Base-by-base conservation (phyloP, 2,888 invertebrate genomes). In the Clanis bilineata region DNA sequence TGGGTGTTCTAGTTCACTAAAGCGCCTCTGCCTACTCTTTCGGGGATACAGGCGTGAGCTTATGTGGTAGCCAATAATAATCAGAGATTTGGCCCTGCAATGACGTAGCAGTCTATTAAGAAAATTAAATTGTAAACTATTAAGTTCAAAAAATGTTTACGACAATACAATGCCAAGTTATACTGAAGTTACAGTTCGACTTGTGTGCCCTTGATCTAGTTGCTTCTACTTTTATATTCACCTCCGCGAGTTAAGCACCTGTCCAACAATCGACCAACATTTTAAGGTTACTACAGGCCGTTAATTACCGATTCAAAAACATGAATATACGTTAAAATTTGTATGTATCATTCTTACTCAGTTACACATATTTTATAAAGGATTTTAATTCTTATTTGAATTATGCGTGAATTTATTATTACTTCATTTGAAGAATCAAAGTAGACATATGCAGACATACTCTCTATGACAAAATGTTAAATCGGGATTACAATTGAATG, bases 161-260 rank as follows among this genome's bases (percentile, higher is more conserved):
- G 7, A 7, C 10, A 21, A 4, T 51, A 32, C 15, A 51, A 9
- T 32, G 12, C 4, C 4, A 18, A 28, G 10, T 32, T 18, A 15
- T 32, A 15, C 15, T 28, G 3, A 28, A 18, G 28, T 25, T 47
- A 47, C 47, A 28, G 3, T 10, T 28, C 18, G 9, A 15, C 32
- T 41, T 28, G 15, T 15, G 28, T 51, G 51, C 51, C 51, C 51
- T 51, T 51, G 51, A 51, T 51, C 51, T 51, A 51, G 28, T 51
- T 51, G 32, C 28, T 15, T 51, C 32, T 9, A 32, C 32, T 51
- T 32, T 51, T 51, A 51, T 51, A 3, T 18, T 28, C 15, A 28
- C 47, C 18, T 28, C 15, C 39, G 10, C 51, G 18, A 28, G 51
- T 51, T 18, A 51, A 51, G 51, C 32, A 51, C 51, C 51, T 51